Conservation (phyloP, 2,113 vertebrate species). For the Stictonetta naevosa region DNA sequence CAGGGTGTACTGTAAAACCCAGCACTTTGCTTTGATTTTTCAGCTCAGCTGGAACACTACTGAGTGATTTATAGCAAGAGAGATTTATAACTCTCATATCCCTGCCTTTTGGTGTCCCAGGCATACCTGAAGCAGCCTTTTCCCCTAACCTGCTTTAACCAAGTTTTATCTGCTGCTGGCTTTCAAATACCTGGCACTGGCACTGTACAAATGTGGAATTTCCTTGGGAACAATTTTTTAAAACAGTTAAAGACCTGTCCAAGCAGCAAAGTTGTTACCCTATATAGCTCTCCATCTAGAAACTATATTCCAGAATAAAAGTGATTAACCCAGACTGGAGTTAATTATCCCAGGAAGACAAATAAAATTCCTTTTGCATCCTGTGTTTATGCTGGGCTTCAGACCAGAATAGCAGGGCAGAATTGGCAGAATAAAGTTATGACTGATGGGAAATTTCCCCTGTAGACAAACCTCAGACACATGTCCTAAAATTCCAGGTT, state of each 20-base stretch:
- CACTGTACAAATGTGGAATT: not conserved
- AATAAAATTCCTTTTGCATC: not conserved
- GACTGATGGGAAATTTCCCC: not conserved
- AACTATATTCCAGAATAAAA: not conserved
- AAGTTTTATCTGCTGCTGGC: slow-evolving; percentile 7
- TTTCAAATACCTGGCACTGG: not conserved
- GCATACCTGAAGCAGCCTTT: not conserved
- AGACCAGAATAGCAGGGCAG: not conserved
- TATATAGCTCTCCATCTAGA: not conserved
- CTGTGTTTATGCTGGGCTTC: not conserved
- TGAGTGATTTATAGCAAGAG: slow-evolving; percentile 14
- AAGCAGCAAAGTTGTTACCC: not conserved
- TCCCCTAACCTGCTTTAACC: not conserved
- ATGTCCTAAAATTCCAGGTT: not conserved
- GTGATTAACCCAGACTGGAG: not conserved
- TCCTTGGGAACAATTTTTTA: not conserved
- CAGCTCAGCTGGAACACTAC: not conserved
- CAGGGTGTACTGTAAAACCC: not conserved
- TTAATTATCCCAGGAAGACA: not conserved
- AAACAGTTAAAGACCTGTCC: not conserved
- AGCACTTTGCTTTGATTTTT: not conserved
- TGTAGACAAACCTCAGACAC: not conserved
- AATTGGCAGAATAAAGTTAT: not conserved
- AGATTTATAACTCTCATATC: not conserved
- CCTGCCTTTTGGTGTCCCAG: not conserved